Base-by-base conservation (phyloP, 1,140 invertebrate species). In the Gonatopus flavifemur region DNA sequence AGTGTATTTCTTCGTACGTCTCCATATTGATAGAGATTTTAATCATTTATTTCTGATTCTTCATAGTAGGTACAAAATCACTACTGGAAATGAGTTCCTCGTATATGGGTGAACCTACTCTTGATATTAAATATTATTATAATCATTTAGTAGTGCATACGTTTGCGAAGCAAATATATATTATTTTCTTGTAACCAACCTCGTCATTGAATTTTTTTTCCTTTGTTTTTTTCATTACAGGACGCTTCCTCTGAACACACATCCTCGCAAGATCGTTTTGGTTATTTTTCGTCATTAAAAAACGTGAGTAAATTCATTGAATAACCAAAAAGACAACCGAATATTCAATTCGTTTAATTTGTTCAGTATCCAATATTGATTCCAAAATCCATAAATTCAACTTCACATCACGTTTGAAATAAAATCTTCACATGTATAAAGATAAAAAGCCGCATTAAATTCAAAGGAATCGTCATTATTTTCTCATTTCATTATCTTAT, bases 211-310 rank as follows among this genome's bases (percentile, higher is more conserved):
- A 49, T 42, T 52, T 54, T 59, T 48, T 62, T n/a, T 35, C 37
- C 37, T 15, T 52, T 24, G 4, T 36, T 55, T 48, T 12, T 25
- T 24, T n/a, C 36, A 20, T 55, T 65, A 13, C 52, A 79, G 76
- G 77, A 79, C 35, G 68, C 76, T 6, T 61, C 75, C 35, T 62
- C 69, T 36, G 77, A 79, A 46, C 74, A 77, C 71, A 66, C 66
- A 25, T 64, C 76, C 41, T 77, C 67, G 59, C 76, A 76, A 42
- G 76, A 79, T 28, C 68, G 75, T 48, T 78, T 78, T 39, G 75
- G 75, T 36, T 79, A 78, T 54, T 78, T 78, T 57, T 72, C 76
- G 4, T 77, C 76, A 28, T 55, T 77, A 15, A 78, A 78, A 59
- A 76, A 74, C 53, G 76, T 78, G 57, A 77, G 74, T 74, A 36